Evolutionary conservation across 2,797 vertebrate species (phyloP), one percentile per base, ranked within the genome.

Genomic region (Pitangus sulphuratus): DNA sequence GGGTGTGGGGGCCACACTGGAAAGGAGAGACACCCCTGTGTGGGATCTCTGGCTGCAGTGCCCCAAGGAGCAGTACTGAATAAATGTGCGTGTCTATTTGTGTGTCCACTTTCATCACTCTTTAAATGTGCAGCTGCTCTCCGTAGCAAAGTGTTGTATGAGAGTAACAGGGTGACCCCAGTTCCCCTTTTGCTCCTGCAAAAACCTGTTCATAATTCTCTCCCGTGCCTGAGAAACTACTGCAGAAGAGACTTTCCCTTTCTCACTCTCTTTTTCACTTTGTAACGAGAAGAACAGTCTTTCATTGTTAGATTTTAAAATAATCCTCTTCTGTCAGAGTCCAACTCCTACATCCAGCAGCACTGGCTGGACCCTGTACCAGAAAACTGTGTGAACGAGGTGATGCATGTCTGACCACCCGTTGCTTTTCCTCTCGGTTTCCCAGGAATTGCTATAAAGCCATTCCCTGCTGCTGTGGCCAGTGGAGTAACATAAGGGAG

Each of bases 381-480:
- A 87, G 65, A 61, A 51, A 26, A 33, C 61, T 64, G n/a, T 69
- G 45, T 5, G 18, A 65, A 56, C 81, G 78, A 89, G 84, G 66
- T 89, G 93, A 79, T 79, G 77, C 2, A 0, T 93, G 66, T 84
- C 88, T 7, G 47, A 28, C 53, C 8, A 44, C 87, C 87, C 5
- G 44, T 75, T 40, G 83, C 72, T 86, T 89, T 92, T 77, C 48
- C 62, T 82, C 74, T 39, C 21, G 7, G 47, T 86, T 96, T 92
- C 91, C 87, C 94, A 91, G 89, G 94, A 91, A 14, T 24, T 53
- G 50, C 76, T 89, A 47, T 8, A 40, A 58, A 89, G 57, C 83
- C 3, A 4, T 71, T 96, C 87, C 69, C 71, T 69, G 48, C 84
- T 3, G 10, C 81, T 82, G 72, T 62, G 87, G 72, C 58, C 82